These are phyloP conservation scores for Achroia grisella DNA, from an alignment of 1,140 invertebrate genomes.

Conservation along the genomic window DNA sequence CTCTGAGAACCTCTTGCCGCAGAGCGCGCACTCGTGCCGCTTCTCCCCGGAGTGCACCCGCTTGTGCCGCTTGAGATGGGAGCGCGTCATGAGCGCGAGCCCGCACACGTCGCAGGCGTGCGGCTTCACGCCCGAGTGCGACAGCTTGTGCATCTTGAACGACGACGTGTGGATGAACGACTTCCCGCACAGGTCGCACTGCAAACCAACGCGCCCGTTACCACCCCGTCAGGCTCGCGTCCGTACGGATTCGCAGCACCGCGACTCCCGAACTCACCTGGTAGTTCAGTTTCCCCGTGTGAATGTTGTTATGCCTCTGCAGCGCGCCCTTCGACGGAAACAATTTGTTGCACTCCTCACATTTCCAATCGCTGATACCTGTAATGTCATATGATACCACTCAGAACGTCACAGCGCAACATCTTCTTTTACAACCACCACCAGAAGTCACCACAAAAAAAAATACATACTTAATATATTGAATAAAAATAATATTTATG, in stretches of 20 bases:
- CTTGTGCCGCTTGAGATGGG: slow-evolving; percentile 79
- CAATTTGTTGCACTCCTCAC: slow-evolving; percentile 84
- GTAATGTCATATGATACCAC: slow-evolving; percentile 14
- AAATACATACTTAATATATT: too few relatives aligned
- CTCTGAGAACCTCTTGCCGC: slow-evolving; percentile 78
- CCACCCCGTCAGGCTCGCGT: too few relatives aligned
- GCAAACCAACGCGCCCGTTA: slow-evolving; percentile 16
- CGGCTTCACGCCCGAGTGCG: slow-evolving; percentile 77
- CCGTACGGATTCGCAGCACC: too few relatives aligned
- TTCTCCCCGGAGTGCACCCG: slow-evolving; percentile 78
- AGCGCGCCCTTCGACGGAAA: slow-evolving; percentile 82
- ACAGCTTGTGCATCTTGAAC: slow-evolving; percentile 79
- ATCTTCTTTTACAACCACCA: too few relatives aligned
- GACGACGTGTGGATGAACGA: slow-evolving; percentile 81
- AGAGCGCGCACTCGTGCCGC: slow-evolving; percentile 74
- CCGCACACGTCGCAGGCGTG: slow-evolving; percentile 77
- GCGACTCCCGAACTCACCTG: too few relatives aligned
- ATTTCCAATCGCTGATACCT: slow-evolving; percentile 81
- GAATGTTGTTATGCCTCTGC: slow-evolving; percentile 79
- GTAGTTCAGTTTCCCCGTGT: slow-evolving; percentile 79
- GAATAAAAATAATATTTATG: too few relatives aligned
- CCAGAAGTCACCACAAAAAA: too few relatives aligned
- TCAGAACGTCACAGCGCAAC: too few relatives aligned
- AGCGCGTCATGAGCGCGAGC: slow-evolving; percentile 75
- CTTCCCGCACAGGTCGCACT: slow-evolving; percentile 81